A percentile compares a stretch with the other conserved stretches of the same genome.
phyloP scores from a whole-genome alignment of 2,113 vertebrate genomes.

The Podarcis raffonei region DNA sequence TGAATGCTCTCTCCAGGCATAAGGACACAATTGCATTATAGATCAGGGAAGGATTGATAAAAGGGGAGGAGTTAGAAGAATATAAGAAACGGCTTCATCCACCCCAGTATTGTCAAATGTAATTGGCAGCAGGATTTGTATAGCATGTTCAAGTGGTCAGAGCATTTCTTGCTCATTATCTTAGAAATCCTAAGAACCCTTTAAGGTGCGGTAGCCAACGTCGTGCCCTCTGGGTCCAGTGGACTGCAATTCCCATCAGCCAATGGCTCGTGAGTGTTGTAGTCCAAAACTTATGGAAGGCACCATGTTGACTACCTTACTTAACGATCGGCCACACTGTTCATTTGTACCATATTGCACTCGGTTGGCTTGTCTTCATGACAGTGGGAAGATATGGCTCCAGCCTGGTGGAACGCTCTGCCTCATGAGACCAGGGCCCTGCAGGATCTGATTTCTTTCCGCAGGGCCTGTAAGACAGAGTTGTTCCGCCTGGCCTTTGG shows the following conservation, averaged over 20 bases:
- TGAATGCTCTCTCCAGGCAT: neutral
- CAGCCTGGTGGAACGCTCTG: too few species aligned
- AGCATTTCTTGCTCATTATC: neutral
- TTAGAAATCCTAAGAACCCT: neutral
- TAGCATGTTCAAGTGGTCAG: neutral
- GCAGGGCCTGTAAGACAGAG: too few species aligned
- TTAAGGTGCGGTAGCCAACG: neutral
- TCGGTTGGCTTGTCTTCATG: neutral
- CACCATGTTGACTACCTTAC: too few species aligned
- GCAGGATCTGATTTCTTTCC: too few species aligned
- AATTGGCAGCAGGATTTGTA: neutral
- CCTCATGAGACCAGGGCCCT: too few species aligned
- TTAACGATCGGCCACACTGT: neutral
- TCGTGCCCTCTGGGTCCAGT: fast-evolving
- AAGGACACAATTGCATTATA: neutral
- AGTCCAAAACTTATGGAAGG: too few species aligned
- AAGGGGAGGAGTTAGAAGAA: neutral
- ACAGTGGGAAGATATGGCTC: neutral
- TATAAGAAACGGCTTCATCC: neutral
- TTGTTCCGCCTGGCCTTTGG: too few species aligned
- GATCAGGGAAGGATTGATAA: neutral
- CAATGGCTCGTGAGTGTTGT: too few species aligned
- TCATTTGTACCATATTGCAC: neutral
- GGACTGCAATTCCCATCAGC: too few species aligned
- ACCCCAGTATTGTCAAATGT: neutral